These are phyloP conservation scores for Tetragnatha versicolor DNA, from an alignment of 1,140 invertebrate species.

Conservation along the genomic window DNA sequence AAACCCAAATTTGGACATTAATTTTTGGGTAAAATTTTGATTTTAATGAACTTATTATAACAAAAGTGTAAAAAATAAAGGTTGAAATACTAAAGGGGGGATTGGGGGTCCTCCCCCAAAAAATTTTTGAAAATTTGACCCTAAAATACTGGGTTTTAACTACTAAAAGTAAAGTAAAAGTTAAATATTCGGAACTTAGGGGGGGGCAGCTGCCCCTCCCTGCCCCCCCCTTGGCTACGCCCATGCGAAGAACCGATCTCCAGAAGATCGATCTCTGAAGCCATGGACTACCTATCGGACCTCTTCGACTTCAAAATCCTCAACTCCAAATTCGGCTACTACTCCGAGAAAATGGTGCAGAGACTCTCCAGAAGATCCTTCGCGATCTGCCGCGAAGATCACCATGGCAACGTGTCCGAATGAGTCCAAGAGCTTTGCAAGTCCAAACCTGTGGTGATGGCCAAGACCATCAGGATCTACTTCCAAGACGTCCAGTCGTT, in stretches of 20 bases:
- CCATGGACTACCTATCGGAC: constrained; percentile 13
- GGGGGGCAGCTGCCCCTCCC: too few relatives aligned
- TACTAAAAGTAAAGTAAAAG: too few relatives aligned
- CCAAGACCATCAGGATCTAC: constrained; percentile 39
- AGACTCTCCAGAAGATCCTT: not conserved
- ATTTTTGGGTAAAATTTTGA: too few relatives aligned
- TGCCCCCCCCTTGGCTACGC: too few relatives aligned
- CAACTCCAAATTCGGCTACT: constrained; percentile 28
- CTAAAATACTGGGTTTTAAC: too few relatives aligned
- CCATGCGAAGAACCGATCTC: constrained; percentile 41
- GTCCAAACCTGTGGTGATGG: not conserved
- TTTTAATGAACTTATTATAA: too few relatives aligned
- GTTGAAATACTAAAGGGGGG: too few relatives aligned
- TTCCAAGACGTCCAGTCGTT: constrained; percentile 38
- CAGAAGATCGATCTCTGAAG: constrained; percentile 19
- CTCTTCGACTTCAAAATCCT: constrained; percentile 36
- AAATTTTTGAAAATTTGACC: too few relatives aligned
- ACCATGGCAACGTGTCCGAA: constrained; percentile 8
- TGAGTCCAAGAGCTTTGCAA: constrained; percentile 25
- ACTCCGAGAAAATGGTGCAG: constrained; percentile 17
- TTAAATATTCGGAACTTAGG: too few relatives aligned
- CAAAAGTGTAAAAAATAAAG: too few relatives aligned
- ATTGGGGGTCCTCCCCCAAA: too few relatives aligned
- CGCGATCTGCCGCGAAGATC: not conserved
- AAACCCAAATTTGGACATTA: too few relatives aligned